Evolutionary conservation across 2,113 vertebrate species (phyloP).

Genomic region (Burhinus bistriatus): DNA sequence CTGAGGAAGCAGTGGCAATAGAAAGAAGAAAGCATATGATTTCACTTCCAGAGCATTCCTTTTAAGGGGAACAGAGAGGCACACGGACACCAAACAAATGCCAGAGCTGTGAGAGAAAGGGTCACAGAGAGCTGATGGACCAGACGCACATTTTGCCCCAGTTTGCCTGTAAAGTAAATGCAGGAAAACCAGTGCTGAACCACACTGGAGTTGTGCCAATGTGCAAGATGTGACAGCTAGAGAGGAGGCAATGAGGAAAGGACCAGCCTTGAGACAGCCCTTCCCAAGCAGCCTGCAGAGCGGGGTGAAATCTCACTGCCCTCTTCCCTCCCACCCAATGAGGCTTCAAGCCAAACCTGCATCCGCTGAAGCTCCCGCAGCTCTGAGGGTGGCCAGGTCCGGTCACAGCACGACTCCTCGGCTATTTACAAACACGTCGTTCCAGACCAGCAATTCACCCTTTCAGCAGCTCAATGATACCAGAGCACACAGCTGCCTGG

Average conservation of each 20-base stretch:
- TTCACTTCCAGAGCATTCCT: background rate
- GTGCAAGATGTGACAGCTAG: rapidly evolving
- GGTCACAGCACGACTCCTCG: rapidly evolving
- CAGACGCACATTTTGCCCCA: rapidly evolving
- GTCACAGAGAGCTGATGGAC: background rate
- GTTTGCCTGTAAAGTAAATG: rapidly evolving
- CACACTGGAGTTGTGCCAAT: rapidly evolving
- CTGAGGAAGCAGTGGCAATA: background rate
- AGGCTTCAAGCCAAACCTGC: background rate
- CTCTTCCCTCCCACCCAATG: background rate
- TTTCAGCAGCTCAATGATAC: background rate
- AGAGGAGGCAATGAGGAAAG: rapidly evolving
- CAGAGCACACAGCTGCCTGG: background rate
- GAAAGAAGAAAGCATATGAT: rapidly evolving
- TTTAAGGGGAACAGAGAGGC: background rate
- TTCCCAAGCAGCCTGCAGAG: background rate
- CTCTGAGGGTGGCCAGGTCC: background rate
- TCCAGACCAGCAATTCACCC: no score
- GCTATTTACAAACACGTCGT: background rate
- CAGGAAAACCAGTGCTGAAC: background rate
- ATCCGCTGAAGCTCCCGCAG: rapidly evolving
- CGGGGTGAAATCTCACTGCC: rapidly evolving
- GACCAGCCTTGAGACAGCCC: background rate
- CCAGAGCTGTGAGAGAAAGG: background rate
- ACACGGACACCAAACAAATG: rapidly evolving